phyloP scores from a whole-genome alignment of 37 sponge, comb jelly and placozoan genomes.

The Halichondria panicea region DNA sequence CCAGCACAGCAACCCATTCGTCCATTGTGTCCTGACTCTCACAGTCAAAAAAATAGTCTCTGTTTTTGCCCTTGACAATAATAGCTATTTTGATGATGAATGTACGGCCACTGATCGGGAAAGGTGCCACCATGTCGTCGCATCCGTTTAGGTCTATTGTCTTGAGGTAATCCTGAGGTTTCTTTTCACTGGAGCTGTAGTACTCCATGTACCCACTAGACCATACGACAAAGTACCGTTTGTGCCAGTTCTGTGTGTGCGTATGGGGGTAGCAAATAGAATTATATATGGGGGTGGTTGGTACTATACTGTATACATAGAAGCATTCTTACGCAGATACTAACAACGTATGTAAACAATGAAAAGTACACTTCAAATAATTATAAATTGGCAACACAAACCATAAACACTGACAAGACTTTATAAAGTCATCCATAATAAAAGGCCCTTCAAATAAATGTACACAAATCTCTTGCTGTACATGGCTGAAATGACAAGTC shows the following conservation, averaged over 20 bases:
- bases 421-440: too few relatives aligned
- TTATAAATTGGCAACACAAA: too few relatives aligned
- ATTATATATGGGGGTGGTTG: background rate
- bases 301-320: too few relatives aligned
- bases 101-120: background rate
- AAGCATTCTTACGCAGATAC: too few relatives aligned
- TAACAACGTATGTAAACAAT: too few relatives aligned
- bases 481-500: too few relatives aligned
- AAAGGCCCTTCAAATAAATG: too few relatives aligned
- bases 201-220: constrained; percentile 44
- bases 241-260: constrained; percentile 46
- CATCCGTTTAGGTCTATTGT: constrained; percentile 61
- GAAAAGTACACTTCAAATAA: too few relatives aligned
- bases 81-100: constrained; percentile 51
- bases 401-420: too few relatives aligned
- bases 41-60: constrained; percentile 57
- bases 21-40: constrained; percentile 29
- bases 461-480: too few relatives aligned
- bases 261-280: too few relatives aligned
- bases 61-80: constrained; percentile 1
- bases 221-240: constrained; percentile 66
- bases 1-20: constrained; percentile 47
- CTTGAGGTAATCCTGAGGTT: constrained; percentile 57
- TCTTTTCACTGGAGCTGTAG: constrained; percentile 42
- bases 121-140: constrained; percentile 59